Conservation (phyloP, 1,140 invertebrate species). For the Antheraea pernyi region DNA sequence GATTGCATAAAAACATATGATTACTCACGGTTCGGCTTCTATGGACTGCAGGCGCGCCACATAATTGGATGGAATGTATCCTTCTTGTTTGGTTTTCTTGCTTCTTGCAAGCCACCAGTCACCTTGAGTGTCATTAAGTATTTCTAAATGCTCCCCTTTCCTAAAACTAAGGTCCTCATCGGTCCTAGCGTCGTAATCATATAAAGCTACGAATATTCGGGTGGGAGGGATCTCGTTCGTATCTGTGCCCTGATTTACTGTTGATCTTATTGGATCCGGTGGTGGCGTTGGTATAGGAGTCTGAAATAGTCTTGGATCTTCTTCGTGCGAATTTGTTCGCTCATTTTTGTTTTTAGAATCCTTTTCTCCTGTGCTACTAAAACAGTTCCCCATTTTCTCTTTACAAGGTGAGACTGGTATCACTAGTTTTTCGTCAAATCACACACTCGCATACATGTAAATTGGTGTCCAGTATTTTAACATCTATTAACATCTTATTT, state of each 20-base stretch:
- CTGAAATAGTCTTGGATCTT: constrained; percentile 81
- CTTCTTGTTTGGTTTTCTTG: constrained; percentile 96
- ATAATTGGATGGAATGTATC: constrained; percentile 99
- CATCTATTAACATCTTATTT: constrained; percentile 74
- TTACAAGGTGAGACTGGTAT: constrained; percentile 75
- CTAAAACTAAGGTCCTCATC: constrained; percentile 99
- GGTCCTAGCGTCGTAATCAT: constrained; percentile 99
- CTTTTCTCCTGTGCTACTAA: constrained; percentile 83
- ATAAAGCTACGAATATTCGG: constrained; percentile 97
- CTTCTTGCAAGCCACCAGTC: constrained; percentile 99
- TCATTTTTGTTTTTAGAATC: constrained; percentile 83
- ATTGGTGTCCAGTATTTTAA: constrained; percentile 59
- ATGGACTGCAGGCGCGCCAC: constrained; percentile 99
- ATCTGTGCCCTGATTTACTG: constrained; percentile 68
- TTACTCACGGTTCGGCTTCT: constrained; percentile 99
- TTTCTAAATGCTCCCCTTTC: constrained; percentile 98
- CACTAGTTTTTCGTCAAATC: constrained; percentile 75
- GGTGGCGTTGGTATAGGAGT: constrained; percentile 83
- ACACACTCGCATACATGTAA: constrained; percentile 68
- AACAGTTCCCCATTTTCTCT: constrained; percentile 86
- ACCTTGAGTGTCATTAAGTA: constrained; percentile 97
- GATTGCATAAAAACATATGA: constrained; percentile 69
- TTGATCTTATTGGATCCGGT: constrained; percentile 82
- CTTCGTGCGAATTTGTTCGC: constrained; percentile 81
- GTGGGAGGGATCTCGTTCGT: constrained; percentile 82